These are phyloP conservation scores for Platycnemis pennipes DNA, from an alignment of 2,888 invertebrate genomes.

Conservation along the genomic window DNA sequence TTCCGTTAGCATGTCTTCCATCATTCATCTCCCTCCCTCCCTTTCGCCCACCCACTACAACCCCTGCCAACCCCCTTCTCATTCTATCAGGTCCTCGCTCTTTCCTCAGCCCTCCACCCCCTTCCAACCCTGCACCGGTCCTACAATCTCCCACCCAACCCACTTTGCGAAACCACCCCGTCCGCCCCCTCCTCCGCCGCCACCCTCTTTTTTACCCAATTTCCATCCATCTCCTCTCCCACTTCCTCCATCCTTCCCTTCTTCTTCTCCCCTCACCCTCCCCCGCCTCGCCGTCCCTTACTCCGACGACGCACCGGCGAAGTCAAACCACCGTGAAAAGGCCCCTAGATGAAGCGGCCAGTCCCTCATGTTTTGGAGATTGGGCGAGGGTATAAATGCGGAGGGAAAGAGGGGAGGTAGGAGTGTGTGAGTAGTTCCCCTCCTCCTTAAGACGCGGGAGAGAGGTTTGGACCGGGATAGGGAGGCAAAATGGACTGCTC, in stretches of 20 bases:
- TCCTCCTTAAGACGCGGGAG: not conserved
- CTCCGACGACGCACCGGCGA: not conserved
- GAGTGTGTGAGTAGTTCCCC: not conserved
- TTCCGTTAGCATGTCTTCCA: not conserved
- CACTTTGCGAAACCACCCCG: too few relatives aligned
- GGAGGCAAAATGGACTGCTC: not conserved
- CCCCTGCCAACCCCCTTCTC: not conserved
- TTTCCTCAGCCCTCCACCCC: not conserved
- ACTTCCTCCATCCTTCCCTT: not conserved
- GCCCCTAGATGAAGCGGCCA: constrained; percentile 59
- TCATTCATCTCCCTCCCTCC: not conserved
- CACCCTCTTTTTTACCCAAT: constrained; percentile 25
- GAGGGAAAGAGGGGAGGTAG: not conserved
- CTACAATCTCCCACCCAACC: too few relatives aligned
- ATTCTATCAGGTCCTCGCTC: constrained; percentile 9
- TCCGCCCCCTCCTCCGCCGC: not conserved
- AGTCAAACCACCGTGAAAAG: constrained; percentile 67
- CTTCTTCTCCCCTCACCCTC: too few relatives aligned
- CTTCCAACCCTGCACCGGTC: not conserved
- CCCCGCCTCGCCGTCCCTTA: not conserved
- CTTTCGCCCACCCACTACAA: not conserved
- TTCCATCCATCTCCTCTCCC: constrained; percentile 27
- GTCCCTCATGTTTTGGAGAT: constrained; percentile 65
- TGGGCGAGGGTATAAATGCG: constrained; percentile 25
- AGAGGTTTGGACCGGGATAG: not conserved